phyloP scores from a whole-genome alignment of 1,140 invertebrate species.

The Aphis craccivora region DNA sequence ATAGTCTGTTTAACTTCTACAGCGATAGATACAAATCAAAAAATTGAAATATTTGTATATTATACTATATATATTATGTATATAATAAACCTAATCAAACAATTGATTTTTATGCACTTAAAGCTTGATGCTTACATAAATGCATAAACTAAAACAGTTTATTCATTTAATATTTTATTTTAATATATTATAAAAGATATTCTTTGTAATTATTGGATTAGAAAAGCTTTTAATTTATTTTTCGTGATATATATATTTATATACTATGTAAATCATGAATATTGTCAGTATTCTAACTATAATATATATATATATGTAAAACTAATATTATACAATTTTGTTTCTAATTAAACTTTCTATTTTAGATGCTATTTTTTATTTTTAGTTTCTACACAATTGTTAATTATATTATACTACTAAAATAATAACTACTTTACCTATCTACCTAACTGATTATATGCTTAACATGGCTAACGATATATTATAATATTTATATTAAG shows the following conservation, averaged over 20 bases:
- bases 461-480: not conserved
- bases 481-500: not conserved
- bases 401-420: conserved; percentile 1
- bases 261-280: not conserved
- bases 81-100: not conserved
- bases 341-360: conserved; percentile 12
- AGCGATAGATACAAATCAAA: not conserved
- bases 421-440: not conserved
- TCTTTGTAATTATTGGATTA: not conserved
- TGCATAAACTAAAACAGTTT: not conserved
- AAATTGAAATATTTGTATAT: not conserved
- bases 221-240: not conserved
- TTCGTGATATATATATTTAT: not conserved
- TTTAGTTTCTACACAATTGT: not conserved
- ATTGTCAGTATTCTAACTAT: not conserved
- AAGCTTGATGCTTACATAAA: not conserved
- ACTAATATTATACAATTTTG: not conserved
- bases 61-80: too few relatives aligned
- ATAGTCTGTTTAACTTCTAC: not conserved
- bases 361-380: not conserved
- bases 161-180: not conserved
- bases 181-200: not conserved
- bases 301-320: not conserved
- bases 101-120: not conserved
- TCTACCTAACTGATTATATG: not conserved